phyloP scores from a whole-genome alignment of 2,113 vertebrate species.

The Colius striatus region DNA sequence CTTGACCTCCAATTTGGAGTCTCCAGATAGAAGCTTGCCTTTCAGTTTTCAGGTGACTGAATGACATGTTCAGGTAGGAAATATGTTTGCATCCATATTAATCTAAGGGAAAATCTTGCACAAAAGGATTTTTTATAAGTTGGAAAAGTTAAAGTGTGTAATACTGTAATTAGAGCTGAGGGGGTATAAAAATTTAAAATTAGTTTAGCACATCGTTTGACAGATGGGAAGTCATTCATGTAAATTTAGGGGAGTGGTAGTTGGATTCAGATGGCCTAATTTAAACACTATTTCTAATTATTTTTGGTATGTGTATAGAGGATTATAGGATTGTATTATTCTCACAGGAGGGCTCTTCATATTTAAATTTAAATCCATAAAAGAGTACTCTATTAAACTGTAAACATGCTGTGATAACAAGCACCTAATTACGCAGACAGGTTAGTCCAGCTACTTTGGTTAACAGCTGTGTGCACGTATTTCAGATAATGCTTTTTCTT shows the following conservation, averaged over 20 bases:
- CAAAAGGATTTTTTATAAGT: neutral
- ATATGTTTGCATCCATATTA: neutral
- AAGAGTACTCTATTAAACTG: constrained; percentile 23
- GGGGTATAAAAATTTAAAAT: constrained; percentile 26
- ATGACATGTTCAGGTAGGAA: neutral
- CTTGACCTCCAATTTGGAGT: neutral
- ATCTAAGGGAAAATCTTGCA: neutral
- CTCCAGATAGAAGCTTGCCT: neutral
- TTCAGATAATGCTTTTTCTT: neutral
- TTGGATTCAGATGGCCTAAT: constrained; percentile 50
- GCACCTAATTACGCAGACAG: neutral
- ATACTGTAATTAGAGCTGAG: constrained; percentile 34
- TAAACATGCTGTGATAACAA: constrained; percentile 46
- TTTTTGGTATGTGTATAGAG: neutral
- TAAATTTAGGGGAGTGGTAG: constrained; percentile 59
- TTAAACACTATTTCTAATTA: constrained; percentile 39
- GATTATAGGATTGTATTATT: constrained; percentile 34
- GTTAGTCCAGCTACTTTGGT: constrained; percentile 1
- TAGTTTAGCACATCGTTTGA: constrained; percentile 46
- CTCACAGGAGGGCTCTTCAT: constrained; percentile 28
- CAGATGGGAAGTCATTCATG: constrained; percentile 53
- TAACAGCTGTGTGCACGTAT: neutral
- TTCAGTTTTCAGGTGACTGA: neutral
- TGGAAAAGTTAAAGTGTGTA: neutral
- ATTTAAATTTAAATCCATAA: constrained; percentile 40